Percentiles rank a stretch among this genome's conserved stretches.
These are phyloP conservation scores for Sepioteuthis lessoniana DNA, from an alignment of 2,888 invertebrate species.

Conservation along the genomic window DNA sequence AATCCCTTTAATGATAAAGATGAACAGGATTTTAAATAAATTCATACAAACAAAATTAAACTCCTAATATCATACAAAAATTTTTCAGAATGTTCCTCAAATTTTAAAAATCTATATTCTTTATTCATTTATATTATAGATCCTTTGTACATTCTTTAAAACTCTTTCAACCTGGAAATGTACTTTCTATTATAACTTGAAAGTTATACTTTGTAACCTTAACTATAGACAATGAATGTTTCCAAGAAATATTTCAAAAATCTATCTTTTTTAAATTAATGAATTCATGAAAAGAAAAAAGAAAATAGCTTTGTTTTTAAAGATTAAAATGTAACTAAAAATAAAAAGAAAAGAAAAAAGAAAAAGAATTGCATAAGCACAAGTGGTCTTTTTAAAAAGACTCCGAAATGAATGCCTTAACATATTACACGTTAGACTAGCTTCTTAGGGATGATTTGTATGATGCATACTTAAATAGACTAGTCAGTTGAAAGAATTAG, in stretches of 20 bases:
- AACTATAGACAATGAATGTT: background rate
- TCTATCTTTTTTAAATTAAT: background rate
- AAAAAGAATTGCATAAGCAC: background rate
- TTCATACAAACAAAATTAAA: background rate
- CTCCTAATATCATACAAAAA: background rate
- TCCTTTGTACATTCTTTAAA: background rate
- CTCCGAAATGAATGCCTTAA: background rate
- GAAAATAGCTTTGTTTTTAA: background rate
- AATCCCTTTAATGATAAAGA: background rate
- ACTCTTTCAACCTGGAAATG: background rate
- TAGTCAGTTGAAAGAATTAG: slow-evolving; percentile 33
- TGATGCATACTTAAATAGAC: slow-evolving; percentile 11
- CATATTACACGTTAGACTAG: background rate
- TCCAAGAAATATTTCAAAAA: background rate
- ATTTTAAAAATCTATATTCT: background rate
- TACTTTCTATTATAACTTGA: background rate
- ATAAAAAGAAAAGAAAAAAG: too few relatives aligned
- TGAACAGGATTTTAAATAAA: background rate
- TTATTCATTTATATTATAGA: background rate
- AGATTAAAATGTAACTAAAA: background rate
- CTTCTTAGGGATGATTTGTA: slow-evolving; percentile 14
- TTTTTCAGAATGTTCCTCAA: background rate
- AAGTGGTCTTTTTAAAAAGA: background rate
- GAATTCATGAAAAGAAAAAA: slow-evolving; percentile 33
- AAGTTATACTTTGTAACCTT: slow-evolving; percentile 25